A percentile compares a stretch with the other conserved stretches of the same genome.
These are phyloP conservation scores for Leiothrix lutea DNA, from an alignment of 2,113 vertebrate genomes.

Conservation along the genomic window DNA sequence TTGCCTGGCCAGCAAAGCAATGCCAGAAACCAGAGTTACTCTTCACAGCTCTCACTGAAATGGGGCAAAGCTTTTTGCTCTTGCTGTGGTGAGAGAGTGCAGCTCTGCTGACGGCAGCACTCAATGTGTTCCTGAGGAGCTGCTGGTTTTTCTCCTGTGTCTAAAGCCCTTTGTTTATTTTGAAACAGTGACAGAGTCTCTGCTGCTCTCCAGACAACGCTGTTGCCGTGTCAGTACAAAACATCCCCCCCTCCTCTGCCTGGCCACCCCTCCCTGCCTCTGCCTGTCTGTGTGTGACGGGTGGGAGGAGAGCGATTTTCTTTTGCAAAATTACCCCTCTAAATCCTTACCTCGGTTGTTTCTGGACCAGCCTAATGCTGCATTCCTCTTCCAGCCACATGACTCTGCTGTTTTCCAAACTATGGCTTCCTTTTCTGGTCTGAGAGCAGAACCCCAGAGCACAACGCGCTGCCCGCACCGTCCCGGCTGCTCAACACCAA, in stretches of 20 bases:
- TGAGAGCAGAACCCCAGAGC: background rate
- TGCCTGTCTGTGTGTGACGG: background rate
- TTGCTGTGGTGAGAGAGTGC: background rate
- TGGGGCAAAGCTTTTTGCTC: background rate
- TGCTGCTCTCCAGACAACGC: background rate
- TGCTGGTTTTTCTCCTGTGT: background rate
- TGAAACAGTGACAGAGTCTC: background rate
- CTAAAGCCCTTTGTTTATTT: conserved; percentile 5
- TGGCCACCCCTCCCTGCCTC: background rate
- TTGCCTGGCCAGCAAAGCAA: background rate
- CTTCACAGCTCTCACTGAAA: background rate
- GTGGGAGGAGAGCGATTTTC: background rate
- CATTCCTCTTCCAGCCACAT: background rate
- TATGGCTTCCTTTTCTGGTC: background rate
- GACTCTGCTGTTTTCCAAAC: background rate
- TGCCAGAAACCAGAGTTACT: background rate
- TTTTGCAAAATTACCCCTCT: background rate
- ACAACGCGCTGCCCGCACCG: fast-evolving
- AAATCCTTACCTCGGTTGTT: background rate
- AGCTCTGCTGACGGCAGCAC: fast-evolving
- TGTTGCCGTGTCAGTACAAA: background rate
- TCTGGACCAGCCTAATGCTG: background rate
- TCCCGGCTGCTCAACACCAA: background rate
- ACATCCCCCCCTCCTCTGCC: background rate
- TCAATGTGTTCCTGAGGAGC: background rate